Conservation (phyloP, 2,888 invertebrate genomes). For the Andrena dorsata region DNA sequence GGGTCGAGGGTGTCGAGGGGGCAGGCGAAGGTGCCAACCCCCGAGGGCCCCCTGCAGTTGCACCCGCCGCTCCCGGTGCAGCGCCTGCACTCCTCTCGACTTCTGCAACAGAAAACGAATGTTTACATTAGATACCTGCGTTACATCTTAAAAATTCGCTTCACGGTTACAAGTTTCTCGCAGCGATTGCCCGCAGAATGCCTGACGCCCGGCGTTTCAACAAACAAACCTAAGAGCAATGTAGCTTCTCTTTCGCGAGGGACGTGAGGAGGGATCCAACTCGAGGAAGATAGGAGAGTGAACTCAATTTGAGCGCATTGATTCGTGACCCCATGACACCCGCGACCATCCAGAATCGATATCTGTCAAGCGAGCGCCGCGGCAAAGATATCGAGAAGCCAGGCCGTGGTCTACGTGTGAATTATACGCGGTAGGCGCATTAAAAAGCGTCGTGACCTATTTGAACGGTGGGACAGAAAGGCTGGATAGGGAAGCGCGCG, state of each 20-base stretch:
- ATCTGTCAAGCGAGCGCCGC: not conserved
- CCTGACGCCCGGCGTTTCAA: no score
- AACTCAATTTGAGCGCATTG: not conserved
- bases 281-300: not conserved
- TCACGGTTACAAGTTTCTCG: no score
- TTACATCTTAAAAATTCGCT: not conserved
- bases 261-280: not conserved
- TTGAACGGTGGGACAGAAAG: not conserved
- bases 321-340: not conserved
- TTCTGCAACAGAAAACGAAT: conserved; percentile 77
- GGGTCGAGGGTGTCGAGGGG: conserved; percentile 80
- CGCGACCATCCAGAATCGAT: conserved; percentile 19
- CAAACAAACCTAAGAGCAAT: no score
- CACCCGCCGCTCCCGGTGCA: conserved; percentile 77
- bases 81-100: conserved; percentile 77
- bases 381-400: not conserved
- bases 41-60: conserved; percentile 77
- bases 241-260: not conserved
- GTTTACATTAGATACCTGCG: conserved; percentile 23
- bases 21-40: conserved; percentile 79
- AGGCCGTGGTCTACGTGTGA: conserved; percentile 1
- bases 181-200: no score
- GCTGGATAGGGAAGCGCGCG: not conserved
- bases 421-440: conserved; percentile 27
- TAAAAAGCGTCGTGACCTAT: conserved; percentile 31